Conservation (phyloP, 2,797 vertebrate species). For the Gobionotothen gibberifrons region DNA sequence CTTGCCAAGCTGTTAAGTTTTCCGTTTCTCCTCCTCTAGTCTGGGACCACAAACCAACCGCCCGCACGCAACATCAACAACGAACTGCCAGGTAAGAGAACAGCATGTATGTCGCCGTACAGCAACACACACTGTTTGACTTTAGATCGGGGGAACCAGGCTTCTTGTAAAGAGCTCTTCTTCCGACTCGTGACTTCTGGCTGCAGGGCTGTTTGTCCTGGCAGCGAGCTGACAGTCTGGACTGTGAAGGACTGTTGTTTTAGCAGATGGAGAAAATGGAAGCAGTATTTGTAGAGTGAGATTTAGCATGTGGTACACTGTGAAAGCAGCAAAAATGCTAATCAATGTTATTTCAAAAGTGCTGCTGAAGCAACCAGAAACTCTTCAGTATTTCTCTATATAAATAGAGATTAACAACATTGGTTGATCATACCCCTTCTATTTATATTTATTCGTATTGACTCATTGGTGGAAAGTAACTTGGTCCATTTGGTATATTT, state of each 20-base stretch:
- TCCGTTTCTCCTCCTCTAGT: slow-evolving; percentile 66
- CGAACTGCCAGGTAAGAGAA: slow-evolving; percentile 76
- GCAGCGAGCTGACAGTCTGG: slow-evolving; percentile 13
- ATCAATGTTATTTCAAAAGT: neutral
- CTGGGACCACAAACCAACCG: slow-evolving; percentile 55
- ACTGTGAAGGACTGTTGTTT: slow-evolving; percentile 28
- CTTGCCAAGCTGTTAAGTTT: slow-evolving; percentile 46
- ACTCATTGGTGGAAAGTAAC: neutral
- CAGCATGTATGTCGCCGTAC: slow-evolving; percentile 16
- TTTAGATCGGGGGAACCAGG: neutral
- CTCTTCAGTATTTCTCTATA: neutral
- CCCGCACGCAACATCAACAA: slow-evolving; percentile 65
- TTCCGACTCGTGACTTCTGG: slow-evolving; percentile 32
- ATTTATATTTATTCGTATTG: neutral
- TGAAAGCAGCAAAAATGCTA: slow-evolving; percentile 7
- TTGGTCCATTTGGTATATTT: no score
- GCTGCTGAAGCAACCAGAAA: neutral
- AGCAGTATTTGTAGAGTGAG: neutral
- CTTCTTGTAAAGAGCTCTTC: slow-evolving; percentile 11
- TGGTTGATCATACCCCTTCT: no score
- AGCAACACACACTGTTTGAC: slow-evolving; percentile 10
- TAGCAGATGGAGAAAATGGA: slow-evolving; percentile 27
- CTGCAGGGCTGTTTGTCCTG: slow-evolving; percentile 32
- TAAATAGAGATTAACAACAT: neutral
- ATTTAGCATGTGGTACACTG: slow-evolving; percentile 6